These are phyloP conservation scores for Thunnus maccoyii DNA, from an alignment of 2,113 vertebrate genomes.

Conservation along the genomic window DNA sequence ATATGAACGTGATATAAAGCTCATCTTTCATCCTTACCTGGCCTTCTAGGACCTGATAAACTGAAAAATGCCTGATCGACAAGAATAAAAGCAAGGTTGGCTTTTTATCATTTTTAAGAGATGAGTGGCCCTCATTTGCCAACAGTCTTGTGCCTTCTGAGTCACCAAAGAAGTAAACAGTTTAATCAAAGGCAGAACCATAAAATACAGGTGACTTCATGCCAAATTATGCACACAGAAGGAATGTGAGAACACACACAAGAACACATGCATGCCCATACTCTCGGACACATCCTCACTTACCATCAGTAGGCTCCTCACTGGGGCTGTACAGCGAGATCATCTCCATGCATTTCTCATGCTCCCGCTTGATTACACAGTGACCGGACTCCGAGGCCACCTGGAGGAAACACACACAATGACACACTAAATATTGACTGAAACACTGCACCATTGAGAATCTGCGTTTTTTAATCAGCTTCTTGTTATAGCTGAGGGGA, in stretches of 20 bases:
- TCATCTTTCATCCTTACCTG: slow-evolving; percentile 24
- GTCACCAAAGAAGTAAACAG: background rate
- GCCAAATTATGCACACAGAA: slow-evolving; percentile 21
- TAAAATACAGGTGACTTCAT: background rate
- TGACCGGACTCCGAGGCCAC: slow-evolving; percentile 77
- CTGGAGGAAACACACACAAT: slow-evolving; percentile 60
- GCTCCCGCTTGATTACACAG: slow-evolving; percentile 84
- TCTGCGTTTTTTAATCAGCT: background rate
- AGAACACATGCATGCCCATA: slow-evolving; percentile 10
- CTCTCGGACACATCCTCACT: slow-evolving; percentile 27
- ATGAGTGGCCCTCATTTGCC: slow-evolving; percentile 24
- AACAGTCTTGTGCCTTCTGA: slow-evolving; percentile 23
- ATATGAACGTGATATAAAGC: slow-evolving; percentile 20
- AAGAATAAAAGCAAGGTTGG: slow-evolving; percentile 14
- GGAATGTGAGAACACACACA: slow-evolving; percentile 2
- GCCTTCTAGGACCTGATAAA: slow-evolving; percentile 28
- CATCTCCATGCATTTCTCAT: slow-evolving; percentile 85
- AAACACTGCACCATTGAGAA: background rate
- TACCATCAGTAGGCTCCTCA: slow-evolving; percentile 74
- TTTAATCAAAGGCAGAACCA: slow-evolving; percentile 18
- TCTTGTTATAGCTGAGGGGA: background rate
- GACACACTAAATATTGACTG: background rate
- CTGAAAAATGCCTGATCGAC: slow-evolving; percentile 9
- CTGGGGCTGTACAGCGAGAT: slow-evolving; percentile 73
- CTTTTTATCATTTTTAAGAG: slow-evolving; percentile 3